Percentiles rank a stretch among this genome's conserved stretches.
These are phyloP conservation scores for Cotesia vestalis DNA, from an alignment of 1,140 invertebrate species.

Conservation along the genomic window DNA sequence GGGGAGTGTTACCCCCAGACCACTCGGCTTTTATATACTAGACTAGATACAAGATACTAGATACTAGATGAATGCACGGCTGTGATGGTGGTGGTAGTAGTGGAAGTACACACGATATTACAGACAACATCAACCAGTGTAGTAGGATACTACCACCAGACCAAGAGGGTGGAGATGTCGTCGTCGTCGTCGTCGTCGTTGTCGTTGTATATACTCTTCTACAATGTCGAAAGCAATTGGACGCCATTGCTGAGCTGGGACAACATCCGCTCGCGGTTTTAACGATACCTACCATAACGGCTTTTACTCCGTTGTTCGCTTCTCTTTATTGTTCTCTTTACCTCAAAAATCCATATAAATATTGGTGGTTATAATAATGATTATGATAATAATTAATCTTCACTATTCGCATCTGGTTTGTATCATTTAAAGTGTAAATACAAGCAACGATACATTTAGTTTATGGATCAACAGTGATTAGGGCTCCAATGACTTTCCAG, in stretches of 20 bases:
- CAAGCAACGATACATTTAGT: neutral
- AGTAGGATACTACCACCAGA: neutral
- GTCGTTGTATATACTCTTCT: neutral
- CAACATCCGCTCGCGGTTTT: too few species aligned
- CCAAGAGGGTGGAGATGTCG: constrained; percentile 11
- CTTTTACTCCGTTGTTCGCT: neutral
- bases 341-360: too few species aligned
- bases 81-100: too few species aligned
- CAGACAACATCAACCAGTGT: too few species aligned
- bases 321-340: too few species aligned
- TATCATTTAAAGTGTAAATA: neutral
- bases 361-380: too few species aligned
- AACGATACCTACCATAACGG: too few species aligned
- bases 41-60: constrained; percentile 2
- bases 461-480: constrained; percentile 29
- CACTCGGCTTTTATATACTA: too few species aligned
- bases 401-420: neutral
- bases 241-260: too few species aligned
- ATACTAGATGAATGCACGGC: neutral
- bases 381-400: too few species aligned
- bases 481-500: constrained; percentile 19
- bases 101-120: too few species aligned
- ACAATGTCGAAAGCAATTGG: neutral
- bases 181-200: constrained; percentile 18
- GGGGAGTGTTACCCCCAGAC: too few species aligned